Base-by-base conservation (phyloP, 2,113 vertebrate genomes). In the Tangachromis dhanisi region DNA sequence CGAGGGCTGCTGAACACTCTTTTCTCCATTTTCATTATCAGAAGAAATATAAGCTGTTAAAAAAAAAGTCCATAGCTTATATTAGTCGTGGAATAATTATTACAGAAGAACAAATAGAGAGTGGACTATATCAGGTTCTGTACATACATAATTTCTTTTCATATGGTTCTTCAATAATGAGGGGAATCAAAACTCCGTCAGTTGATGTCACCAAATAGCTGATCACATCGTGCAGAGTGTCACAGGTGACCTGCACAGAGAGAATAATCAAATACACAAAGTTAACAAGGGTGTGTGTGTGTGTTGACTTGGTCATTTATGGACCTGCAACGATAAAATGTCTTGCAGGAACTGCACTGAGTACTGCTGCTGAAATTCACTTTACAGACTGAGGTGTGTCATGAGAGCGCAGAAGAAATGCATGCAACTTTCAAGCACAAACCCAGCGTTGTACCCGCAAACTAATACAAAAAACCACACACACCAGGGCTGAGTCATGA, bases 11-110 rank as follows among this genome's bases (percentile, higher is more conserved):
- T 87, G 83, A 17, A 95, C 17, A 11, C 29, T 95, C 55, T 3
- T 94, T 90, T 98, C 97, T 31, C 97, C 96, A 2, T 92, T 98
- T 93, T 97, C 97, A 11, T 82, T 59, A 81, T 98, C 93, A 1
- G 84, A 61, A 5, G 93, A 47, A 86, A 96, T 66, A 53, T 94
- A 97, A 57, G 87, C 97, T 98, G 89, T 33, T 6, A 35, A 89
- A 88, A 59, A 0, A 0, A 63, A 86, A 29, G 21, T 5, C 8
- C 40, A 80, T 6, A 85, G 57, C 4, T 80, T 24, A 9, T 8
- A 7, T 89, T 16, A 83, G 11, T 40, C n/a, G 6, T 29, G 16
- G 16, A 26, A 49, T 59, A 63, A 81, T 12, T 24, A 57, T 4
- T 17, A 24, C 19, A 82, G 3, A 1, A 29, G 4, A 21, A 38